Base-by-base conservation (phyloP, 2,888 invertebrate species). In the Hydriomena furcata region DNA sequence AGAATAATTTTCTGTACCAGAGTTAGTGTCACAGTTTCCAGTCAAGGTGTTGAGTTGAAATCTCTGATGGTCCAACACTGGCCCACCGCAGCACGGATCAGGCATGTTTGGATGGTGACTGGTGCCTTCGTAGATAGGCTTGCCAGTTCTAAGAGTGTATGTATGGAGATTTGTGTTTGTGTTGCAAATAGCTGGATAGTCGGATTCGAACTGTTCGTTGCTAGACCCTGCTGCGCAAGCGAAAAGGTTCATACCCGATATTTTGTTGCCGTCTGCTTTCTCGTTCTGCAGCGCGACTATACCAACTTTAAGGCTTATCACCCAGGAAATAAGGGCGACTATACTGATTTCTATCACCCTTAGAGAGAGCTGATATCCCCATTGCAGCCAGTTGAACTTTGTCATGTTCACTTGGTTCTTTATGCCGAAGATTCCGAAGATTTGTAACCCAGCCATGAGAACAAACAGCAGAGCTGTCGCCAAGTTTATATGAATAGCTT, bases 401-500 rank as follows among this genome's bases (percentile, higher is more conserved):
- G 92, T 91, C 84, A 92, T 92, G 47, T 86, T 91, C 11, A 91
- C 91, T 65, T 89, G 89, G 57, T 86, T 53, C 36, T 59, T 88
- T 40, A 91, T 88, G 4, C 87, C 87, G 45, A 91, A 81, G 38
- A 91, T 90, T 1, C 96, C 96, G 76, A 97, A 97, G 13, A 97
- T 93, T 73, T 97, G 97, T 17, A 97, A 91, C 7, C 93, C 93
- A 1, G 96, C 96, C 88, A 97, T 92, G 13, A 97, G 81, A 7
- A 97, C 92, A 73, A 97, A 97, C 20, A 97, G 87, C 63, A 98
- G 83, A 0, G 97, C 96, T 0, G 96, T 95, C 0, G 96, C 95
- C 57, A 98, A 93, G 41, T 97, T 97, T 52, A 97, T 96, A 63
- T 97, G 96, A 45, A 97, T 96, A 1, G 97, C 97, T 67, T 97